phyloP scores from a whole-genome alignment of 2,888 invertebrate genomes.

The Autographa gamma region DNA sequence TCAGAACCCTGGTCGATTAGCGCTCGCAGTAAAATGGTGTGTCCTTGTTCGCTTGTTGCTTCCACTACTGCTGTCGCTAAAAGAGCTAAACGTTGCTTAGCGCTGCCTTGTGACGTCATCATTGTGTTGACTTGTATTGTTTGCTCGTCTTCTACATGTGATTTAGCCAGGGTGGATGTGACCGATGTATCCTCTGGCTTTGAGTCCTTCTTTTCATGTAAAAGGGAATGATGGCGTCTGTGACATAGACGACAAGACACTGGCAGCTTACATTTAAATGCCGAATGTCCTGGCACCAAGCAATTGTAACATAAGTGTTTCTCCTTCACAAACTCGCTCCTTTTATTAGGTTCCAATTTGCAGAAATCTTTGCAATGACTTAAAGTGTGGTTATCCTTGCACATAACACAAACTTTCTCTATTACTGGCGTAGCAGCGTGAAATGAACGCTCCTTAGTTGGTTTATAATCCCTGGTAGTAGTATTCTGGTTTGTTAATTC shows the following conservation, averaged over 20 bases:
- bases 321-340: constrained; percentile 40
- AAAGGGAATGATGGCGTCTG: constrained; percentile 45
- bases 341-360: constrained; percentile 34
- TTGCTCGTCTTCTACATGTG: constrained; percentile 18
- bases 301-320: constrained; percentile 57
- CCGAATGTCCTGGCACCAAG: constrained; percentile 48
- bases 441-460: constrained; percentile 11
- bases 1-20: constrained; percentile 54
- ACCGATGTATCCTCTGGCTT: neutral
- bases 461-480: constrained; percentile 7
- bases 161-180: neutral
- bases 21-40: constrained; percentile 42
- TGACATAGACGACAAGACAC: constrained; percentile 13
- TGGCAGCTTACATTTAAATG: constrained; percentile 30
- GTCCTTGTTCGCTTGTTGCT: constrained; percentile 36
- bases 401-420: constrained; percentile 32
- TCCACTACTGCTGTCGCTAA: constrained; percentile 55
- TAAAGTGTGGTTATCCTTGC: constrained; percentile 44
- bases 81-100: constrained; percentile 31
- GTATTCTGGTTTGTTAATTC: constrained; percentile 8
- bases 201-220: constrained; percentile 38
- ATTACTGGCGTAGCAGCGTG: constrained; percentile 19
- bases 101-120: constrained; percentile 34
- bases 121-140: constrained; percentile 19
- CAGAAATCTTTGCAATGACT: constrained; percentile 53